Evolutionary conservation across 2,888 invertebrate genomes (phyloP).

Genomic region (Ceramica pisi): DNA sequence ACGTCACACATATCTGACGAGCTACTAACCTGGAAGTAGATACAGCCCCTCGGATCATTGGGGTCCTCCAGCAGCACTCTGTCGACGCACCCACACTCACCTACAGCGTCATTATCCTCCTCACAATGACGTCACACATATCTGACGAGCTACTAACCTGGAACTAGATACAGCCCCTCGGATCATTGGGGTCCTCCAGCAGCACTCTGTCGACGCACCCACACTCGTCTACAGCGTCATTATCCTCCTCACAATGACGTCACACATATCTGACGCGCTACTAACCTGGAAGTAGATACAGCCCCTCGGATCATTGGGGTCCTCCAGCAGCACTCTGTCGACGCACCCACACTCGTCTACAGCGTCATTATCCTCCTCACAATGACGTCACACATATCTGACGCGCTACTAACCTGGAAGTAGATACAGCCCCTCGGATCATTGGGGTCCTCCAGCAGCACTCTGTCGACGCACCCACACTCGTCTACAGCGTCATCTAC

Average conservation of each 20-base stretch:
- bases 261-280: no score
- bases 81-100: constrained; percentile 70
- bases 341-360: no score
- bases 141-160: neutral
- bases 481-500: constrained; percentile 38
- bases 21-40: neutral
- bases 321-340: no score
- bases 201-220: constrained; percentile 60
- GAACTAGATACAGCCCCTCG: neutral
- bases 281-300: no score
- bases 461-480: constrained; percentile 75
- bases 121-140: constrained; percentile 50
- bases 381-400: no score
- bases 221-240: constrained; percentile 65
- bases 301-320: no score
- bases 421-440: constrained; percentile 80
- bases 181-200: neutral
- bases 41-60: neutral
- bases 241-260: no score
- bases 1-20: constrained; percentile 34
- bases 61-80: neutral
- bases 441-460: constrained; percentile 82
- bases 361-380: no score
- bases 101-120: constrained; percentile 27
- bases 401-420: neutral